Percentiles rank a stretch among this genome's conserved stretches.
Conservation (phyloP, 2,113 vertebrate genomes). For the Gymnarchus niloticus region DNA sequence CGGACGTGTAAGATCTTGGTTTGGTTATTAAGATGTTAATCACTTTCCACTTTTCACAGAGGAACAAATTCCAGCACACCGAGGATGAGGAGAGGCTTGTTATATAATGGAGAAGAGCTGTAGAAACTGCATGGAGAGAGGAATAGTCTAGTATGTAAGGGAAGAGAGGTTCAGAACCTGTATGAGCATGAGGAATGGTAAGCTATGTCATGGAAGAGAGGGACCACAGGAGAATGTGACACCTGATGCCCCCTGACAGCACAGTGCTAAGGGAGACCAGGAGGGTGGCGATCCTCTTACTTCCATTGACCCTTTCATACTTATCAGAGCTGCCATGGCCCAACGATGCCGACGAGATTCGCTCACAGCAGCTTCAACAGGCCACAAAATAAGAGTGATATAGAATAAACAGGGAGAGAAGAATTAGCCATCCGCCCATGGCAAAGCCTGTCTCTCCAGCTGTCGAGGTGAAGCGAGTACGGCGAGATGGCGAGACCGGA, state of each 20-base stretch:
- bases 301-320: not conserved
- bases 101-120: no score
- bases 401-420: not conserved
- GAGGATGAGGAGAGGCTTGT: not conserved
- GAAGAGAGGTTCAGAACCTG: not conserved
- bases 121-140: no score
- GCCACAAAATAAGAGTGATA: no score
- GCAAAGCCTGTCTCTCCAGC: not conserved
- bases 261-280: no score
- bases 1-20: not conserved
- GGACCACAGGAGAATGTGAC: no score
- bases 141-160: not conserved
- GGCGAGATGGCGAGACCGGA: not conserved
- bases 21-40: not conserved
- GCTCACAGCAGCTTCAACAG: not conserved
- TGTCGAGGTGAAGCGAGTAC: no score
- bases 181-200: no score
- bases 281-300: not conserved
- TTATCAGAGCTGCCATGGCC: not conserved
- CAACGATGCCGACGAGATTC: not conserved
- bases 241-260: no score
- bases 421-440: not conserved
- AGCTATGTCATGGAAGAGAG: no score
- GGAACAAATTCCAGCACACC: not conserved
- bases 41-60: not conserved